phyloP scores from a whole-genome alignment of 2,797 vertebrate species.

The Halcyon chelicuti region DNA sequence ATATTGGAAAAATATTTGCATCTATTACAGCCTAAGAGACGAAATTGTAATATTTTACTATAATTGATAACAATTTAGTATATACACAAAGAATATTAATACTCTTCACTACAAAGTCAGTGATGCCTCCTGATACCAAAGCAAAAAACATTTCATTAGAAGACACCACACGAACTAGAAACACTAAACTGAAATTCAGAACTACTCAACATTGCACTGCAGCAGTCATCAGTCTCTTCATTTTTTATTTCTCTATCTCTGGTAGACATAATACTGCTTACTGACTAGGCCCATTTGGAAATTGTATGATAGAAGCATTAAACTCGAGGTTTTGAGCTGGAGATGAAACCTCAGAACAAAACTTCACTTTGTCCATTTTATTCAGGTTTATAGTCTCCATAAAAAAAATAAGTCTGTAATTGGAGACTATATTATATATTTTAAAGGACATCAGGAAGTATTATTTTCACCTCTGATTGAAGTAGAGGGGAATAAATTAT shows the following conservation, averaged over 20 bases:
- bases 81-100: background rate
- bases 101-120: background rate
- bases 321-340: background rate
- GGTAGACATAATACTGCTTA: background rate
- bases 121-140: background rate
- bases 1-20: slow-evolving; percentile 91
- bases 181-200: background rate
- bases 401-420: background rate
- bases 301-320: background rate
- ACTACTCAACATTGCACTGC: background rate
- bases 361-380: background rate
- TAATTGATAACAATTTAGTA: background rate
- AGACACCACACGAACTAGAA: background rate
- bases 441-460: background rate
- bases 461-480: background rate
- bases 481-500: accelerated
- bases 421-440: background rate
- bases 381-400: background rate
- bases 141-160: background rate
- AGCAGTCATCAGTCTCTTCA: background rate
- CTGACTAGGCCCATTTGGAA: background rate
- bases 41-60: background rate
- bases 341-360: background rate
- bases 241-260: background rate
- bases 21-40: slow-evolving; percentile 90